Percentiles rank a stretch among this genome's conserved stretches.
Evolutionary conservation across 2,888 invertebrate genomes (phyloP).

Genomic region (Pachydiplax longipennis): DNA sequence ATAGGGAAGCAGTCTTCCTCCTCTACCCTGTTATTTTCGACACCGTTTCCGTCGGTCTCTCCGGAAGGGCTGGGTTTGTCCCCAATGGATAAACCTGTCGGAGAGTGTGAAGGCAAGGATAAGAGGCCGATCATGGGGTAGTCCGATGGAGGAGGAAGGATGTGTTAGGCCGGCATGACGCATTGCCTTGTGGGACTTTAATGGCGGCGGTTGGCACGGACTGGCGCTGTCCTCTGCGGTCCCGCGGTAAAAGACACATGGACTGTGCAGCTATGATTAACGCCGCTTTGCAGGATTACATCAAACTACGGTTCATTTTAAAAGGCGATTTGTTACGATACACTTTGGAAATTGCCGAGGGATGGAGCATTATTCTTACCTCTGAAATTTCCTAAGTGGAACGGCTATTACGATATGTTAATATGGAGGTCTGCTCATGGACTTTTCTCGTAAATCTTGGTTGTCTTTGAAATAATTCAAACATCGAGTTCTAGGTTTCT

Average conservation of each 20-base stretch:
- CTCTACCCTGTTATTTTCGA: no score
- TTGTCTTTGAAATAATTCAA: no score
- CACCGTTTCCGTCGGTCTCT: no score
- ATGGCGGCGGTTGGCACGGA: conserved; percentile 42
- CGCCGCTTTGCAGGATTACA: neutral
- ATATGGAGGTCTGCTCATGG: no score
- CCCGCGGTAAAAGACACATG: conserved; percentile 23
- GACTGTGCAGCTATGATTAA: conserved; percentile 22
- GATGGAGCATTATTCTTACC: neutral
- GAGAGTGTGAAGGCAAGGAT: neutral
- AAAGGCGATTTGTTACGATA: neutral
- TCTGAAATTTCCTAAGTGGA: no score
- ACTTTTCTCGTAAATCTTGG: no score
- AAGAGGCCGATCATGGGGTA: neutral
- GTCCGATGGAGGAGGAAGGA: neutral
- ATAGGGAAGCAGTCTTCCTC: no score
- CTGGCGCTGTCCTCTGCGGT: conserved; percentile 22
- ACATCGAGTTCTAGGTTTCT: no score
- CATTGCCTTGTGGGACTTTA: conserved; percentile 37
- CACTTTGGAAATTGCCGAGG: neutral
- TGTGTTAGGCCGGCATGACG: neutral
- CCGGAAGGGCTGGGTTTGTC: no score
- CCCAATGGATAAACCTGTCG: neutral
- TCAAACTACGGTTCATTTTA: neutral
- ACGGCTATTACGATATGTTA: no score